These are phyloP conservation scores for Tromatobia lineatoria DNA, from an alignment of 2,888 invertebrate species.

Conservation along the genomic window DNA sequence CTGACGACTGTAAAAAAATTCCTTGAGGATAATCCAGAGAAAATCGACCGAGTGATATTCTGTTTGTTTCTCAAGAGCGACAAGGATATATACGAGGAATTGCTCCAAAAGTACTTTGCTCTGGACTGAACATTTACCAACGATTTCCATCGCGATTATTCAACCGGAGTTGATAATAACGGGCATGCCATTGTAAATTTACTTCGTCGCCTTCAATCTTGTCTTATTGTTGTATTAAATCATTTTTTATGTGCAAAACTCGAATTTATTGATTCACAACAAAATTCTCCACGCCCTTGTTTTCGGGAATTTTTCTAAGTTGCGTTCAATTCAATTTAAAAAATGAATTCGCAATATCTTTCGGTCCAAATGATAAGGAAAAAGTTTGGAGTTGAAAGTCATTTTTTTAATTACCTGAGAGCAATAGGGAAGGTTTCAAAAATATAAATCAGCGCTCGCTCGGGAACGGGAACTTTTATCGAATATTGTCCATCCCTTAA, in stretches of 20 bases:
- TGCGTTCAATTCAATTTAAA: too few relatives aligned
- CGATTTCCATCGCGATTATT: background rate
- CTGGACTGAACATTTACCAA: conserved; percentile 79
- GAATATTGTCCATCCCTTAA: too few relatives aligned
- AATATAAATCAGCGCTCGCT: too few relatives aligned
- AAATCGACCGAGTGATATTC: conserved; percentile 92
- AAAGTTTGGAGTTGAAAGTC: too few relatives aligned
- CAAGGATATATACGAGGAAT: conserved; percentile 90
- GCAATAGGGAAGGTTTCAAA: too few relatives aligned
- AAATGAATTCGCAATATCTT: too few relatives aligned
- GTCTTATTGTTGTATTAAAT: conserved; percentile 36
- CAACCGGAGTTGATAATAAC: background rate
- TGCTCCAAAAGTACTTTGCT: conserved; percentile 92
- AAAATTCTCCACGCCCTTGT: background rate
- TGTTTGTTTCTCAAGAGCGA: conserved; percentile 92
- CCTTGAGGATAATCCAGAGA: conserved; percentile 86
- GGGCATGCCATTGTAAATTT: background rate
- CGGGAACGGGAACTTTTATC: background rate
- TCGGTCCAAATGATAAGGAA: too few relatives aligned
- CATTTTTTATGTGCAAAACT: conserved; percentile 36
- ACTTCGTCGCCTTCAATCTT: conserved; percentile 17
- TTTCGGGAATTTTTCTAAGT: too few relatives aligned
- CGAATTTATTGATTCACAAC: conserved; percentile 12
- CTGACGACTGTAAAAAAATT: conserved; percentile 89
- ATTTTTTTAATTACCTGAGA: too few relatives aligned